phyloP scores from a whole-genome alignment of 2,797 vertebrate species.

The Poecile montanus region DNA sequence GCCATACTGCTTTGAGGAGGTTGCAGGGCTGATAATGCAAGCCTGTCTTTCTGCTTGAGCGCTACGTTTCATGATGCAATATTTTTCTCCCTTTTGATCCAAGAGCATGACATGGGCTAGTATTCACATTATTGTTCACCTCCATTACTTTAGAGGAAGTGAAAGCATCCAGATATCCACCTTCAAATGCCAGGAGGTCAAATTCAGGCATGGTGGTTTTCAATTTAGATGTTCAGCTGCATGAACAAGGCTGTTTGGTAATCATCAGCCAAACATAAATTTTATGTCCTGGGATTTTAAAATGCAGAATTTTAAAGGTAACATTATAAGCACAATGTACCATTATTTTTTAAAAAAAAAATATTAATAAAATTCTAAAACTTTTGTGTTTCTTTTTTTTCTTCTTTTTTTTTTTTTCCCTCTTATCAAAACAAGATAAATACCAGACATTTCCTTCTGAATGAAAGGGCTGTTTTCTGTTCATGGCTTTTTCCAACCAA shows the following conservation, averaged over 20 bases:
- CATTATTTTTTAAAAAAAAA: no score
- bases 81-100: neutral
- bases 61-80: neutral
- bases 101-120: neutral
- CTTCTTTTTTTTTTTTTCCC: no score
- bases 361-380: neutral
- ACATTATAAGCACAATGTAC: neutral
- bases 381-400: accelerated
- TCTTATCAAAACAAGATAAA: neutral
- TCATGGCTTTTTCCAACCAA: neutral
- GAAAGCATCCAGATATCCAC: neutral
- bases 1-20: neutral
- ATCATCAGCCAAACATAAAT: neutral
- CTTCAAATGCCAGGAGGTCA: neutral
- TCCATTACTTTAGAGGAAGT: neutral
- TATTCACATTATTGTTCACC: neutral
- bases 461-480: neutral
- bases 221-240: neutral
- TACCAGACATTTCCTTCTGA: neutral
- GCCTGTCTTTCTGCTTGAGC: neutral
- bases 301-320: neutral
- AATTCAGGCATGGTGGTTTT: neutral
- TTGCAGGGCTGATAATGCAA: neutral
- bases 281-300: neutral
- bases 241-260: neutral